Evolutionary conservation across 2,113 vertebrate species (phyloP).

Genomic region (Trematocara zebra): DNA sequence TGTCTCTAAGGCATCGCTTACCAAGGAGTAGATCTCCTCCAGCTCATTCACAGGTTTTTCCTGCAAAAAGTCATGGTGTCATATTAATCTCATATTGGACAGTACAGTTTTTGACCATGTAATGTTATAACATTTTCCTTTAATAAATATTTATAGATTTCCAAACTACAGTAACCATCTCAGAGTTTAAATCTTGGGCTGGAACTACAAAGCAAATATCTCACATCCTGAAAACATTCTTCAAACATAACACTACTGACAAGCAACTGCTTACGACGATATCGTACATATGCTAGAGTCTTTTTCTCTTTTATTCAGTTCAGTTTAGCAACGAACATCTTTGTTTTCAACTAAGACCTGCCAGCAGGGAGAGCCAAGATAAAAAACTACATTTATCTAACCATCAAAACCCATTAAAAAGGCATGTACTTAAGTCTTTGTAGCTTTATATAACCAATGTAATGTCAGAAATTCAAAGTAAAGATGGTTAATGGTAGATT

Average conservation of each 20-base stretch:
- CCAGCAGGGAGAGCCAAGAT: neutral
- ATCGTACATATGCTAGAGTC: neutral
- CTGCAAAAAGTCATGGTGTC: conserved; percentile 27
- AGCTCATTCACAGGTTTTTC: conserved; percentile 75
- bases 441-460: neutral
- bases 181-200: neutral
- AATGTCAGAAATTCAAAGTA: neutral
- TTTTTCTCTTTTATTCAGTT: neutral
- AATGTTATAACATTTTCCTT: neutral
- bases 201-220: neutral
- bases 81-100: neutral
- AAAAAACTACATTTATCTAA: neutral
- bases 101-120: neutral
- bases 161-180: neutral
- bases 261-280: neutral
- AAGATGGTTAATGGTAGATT: neutral
- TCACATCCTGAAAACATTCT: neutral
- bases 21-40: conserved; percentile 70
- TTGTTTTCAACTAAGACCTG: neutral
- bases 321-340: neutral
- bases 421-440: neutral
- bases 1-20: conserved; percentile 73
- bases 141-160: neutral
- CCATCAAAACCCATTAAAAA: neutral
- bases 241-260: neutral